Evolutionary conservation across 2,797 vertebrate species (phyloP), one percentile per base, ranked within the genome.

Genomic region (Crenichthys baileyi): DNA sequence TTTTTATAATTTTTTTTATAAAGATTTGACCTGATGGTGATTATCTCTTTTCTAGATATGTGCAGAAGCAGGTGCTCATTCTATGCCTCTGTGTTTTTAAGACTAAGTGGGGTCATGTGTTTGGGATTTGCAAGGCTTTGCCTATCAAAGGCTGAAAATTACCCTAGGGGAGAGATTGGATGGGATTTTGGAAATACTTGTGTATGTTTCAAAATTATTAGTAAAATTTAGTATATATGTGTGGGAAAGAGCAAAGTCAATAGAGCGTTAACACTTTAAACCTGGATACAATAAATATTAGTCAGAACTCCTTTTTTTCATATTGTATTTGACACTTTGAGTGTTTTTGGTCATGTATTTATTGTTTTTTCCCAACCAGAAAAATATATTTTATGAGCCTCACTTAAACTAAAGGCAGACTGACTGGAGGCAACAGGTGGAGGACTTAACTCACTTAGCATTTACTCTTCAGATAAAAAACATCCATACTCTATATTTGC

Each of bases 81-180:
- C 73, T 87, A 79, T 79, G 76, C 88, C 73, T 90, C 86, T 87
- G 78, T 90, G 67, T 92, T 92, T 88, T 89, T 87, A 86, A 91
- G 93, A 94, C 93, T 94, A 92, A 83, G 81, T 79, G 85, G 79
- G 91, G 92, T 96, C 95, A 95, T 95, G 93, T 91, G 94, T 90
- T 92, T 85, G 76, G 94, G 95, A 95, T 96, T 95, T 95, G 77
- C 81, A 84, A 86, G 90, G 93, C 91, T 95, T 95, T 95, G 86
- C 75, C 76, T 88, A 84, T 92, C 88, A 94, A 91, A 89, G 87
- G 82, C 79, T 85, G 60, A 91, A 89, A 86, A 81, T 90, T 87
- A 85, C 78, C 65, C 70, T 58, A 46, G 31, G 86, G 77, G 81
- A 72, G 89, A 83, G 79, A 76, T 72, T 85, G 46, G 55, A 31